These are phyloP conservation scores for Crocodylus rhombifer DNA, from an alignment of 2,797 vertebrate species.

Conservation along the genomic window DNA sequence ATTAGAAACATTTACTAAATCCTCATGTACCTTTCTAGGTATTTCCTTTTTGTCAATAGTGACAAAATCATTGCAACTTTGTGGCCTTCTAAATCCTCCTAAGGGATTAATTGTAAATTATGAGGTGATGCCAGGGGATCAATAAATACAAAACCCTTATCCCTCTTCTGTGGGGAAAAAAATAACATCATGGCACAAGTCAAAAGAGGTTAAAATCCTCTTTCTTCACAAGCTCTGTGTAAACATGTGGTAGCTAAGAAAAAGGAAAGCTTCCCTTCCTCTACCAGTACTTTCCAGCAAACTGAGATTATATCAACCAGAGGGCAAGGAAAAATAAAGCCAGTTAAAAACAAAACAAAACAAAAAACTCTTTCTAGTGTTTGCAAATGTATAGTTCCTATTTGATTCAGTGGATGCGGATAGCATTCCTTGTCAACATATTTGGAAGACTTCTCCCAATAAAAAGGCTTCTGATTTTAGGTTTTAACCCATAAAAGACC, in stretches of 20 bases:
- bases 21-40: background rate
- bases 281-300: background rate
- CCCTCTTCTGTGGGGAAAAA: background rate
- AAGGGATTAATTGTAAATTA: background rate
- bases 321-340: background rate
- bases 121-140: background rate
- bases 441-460: background rate
- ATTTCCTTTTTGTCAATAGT: background rate
- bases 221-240: background rate
- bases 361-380: background rate
- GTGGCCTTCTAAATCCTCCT: background rate
- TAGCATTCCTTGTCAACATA: background rate
- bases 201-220: background rate
- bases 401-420: background rate
- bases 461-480: no score
- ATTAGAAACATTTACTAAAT: background rate
- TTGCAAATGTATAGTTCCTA: background rate
- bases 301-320: background rate
- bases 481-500: no score
- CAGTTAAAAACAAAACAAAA: background rate
- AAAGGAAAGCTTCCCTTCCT: background rate
- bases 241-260: background rate
- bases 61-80: background rate
- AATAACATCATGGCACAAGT: rapidly evolving
- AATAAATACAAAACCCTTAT: background rate